Evolutionary conservation across 2,888 invertebrate species (phyloP), one percentile per base, ranked within the genome.

Genomic region (Oligia latruncula): DNA sequence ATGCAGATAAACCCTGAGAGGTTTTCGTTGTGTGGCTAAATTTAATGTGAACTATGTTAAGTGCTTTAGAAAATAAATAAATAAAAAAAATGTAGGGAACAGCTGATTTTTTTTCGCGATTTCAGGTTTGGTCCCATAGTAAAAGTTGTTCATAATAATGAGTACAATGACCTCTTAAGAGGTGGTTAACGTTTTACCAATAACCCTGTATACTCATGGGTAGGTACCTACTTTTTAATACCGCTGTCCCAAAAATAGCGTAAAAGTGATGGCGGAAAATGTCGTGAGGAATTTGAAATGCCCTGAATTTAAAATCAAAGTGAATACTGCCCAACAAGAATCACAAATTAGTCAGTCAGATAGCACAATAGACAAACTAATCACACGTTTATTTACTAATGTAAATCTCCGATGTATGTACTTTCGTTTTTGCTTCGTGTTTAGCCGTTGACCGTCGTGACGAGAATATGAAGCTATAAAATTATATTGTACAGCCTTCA

Each of bases 361-460:
- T 35, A 17, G 13, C 5, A 13, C 0, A 46, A 1, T 40, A 58
- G 29, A 66, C 40, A 49, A 35, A 49, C 15, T 35, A 2, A 29
- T 29, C 1, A 13, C 11, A 15, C 4, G 35, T 17, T 2, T 40
- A 75, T 55, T n/a, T 40, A 52, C 40, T 20, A 29, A 68, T 64
- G 55, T 20, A 68, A 65, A 64, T 58, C 13, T 20, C 4, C 15
- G 15, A 1, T 29, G 29, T 58, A 58, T 40, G 1, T 20, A 66
- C 40, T 80, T 84, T 80, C 66, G 20, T 8, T 70, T 71, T 85
- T 40, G 52, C 66, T 82, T 85, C 20, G 60, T 35, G 49, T 52
- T 62, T 29, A 52, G 52, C 52, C 66, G 8, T 23, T 4, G 52
- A 23, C 15, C 8, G 9, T 35, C 85, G 82, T 85, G 82, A 74